These are phyloP conservation scores for Carassius auratus DNA, from an alignment of 2,113 vertebrate species.

Conservation along the genomic window DNA sequence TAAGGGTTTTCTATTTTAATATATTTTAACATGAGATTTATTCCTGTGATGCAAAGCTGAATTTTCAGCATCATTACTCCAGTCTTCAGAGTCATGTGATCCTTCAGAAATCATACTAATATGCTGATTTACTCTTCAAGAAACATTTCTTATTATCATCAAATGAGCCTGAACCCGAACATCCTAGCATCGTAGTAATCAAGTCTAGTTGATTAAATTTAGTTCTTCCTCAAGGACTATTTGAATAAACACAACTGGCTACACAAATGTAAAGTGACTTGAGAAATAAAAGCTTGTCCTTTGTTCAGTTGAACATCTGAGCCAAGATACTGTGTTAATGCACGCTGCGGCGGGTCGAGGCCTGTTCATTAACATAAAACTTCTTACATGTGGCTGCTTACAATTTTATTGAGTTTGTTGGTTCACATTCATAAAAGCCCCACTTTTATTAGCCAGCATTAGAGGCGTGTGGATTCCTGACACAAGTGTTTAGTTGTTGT, in stretches of 20 bases:
- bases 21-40: background rate
- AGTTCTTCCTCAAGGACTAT: background rate
- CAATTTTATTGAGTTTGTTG: conserved; percentile 25
- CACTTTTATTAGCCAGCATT: conserved; percentile 24
- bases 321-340: background rate
- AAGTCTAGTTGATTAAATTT: background rate
- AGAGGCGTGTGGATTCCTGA: conserved; percentile 4
- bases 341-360: conserved; percentile 1
- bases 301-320: background rate
- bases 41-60: background rate
- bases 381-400: conserved; percentile 1
- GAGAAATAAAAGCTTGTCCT: background rate
- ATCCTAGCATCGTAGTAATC: no score
- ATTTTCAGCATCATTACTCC: background rate
- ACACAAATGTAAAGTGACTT: background rate
- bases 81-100: background rate
- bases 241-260: background rate
- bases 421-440: conserved; percentile 15
- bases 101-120: background rate
- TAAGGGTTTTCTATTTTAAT: background rate
- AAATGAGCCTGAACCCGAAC: background rate
- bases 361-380: conserved; percentile 31
- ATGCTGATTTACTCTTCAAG: background rate
- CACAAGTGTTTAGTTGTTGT: conserved; percentile 28
- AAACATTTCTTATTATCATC: background rate